These are phyloP conservation scores for Glaucomys volans DNA, from an alignment of 2,113 vertebrate genomes.

Conservation along the genomic window DNA sequence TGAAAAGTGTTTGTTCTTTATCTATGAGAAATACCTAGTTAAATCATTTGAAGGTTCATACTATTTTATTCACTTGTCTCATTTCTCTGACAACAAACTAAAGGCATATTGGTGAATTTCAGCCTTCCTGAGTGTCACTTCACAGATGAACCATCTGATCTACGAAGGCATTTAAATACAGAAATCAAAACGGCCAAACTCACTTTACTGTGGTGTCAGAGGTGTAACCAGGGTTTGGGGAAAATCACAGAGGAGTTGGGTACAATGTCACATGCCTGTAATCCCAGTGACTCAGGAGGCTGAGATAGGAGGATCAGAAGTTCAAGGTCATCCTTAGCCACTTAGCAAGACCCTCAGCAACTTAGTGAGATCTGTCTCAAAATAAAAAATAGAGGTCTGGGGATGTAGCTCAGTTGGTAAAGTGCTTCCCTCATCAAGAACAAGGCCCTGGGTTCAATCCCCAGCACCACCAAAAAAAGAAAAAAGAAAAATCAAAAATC, in stretches of 20 bases:
- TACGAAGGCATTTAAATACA: neutral
- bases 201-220: neutral
- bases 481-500: no score
- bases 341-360: no score
- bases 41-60: conserved; percentile 69
- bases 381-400: no score
- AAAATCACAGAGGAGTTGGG: neutral
- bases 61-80: conserved; percentile 67
- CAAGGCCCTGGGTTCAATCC: no score
- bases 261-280: no score
- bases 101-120: neutral
- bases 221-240: neutral
- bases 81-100: conserved; percentile 49
- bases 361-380: no score
- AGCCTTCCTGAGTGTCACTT: conserved; percentile 31
- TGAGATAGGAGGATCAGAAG: no score
- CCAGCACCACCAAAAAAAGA: no score
- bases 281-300: no score
- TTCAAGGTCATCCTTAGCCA: no score
- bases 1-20: conserved; percentile 67
- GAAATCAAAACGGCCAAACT: neutral
- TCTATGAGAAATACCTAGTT: conserved; percentile 56
- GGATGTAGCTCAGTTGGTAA: no score
- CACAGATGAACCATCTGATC: conserved; percentile 2
- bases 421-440: no score